Conservation (phyloP, 1,140 invertebrate species). For the Drosophila hydei region DNA sequence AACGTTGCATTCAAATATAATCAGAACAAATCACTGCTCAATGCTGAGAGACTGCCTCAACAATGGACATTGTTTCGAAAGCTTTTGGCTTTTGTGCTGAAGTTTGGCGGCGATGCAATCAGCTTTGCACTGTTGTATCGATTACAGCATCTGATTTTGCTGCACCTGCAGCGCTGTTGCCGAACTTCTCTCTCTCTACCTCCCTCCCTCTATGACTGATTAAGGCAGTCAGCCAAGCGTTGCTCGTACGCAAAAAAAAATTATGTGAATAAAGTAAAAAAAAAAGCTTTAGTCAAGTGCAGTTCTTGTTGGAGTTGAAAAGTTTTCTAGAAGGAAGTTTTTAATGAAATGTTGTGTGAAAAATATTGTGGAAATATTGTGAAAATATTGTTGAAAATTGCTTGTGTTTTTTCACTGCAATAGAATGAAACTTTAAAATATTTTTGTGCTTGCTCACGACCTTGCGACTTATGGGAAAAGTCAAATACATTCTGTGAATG, state of each 20-base stretch:
- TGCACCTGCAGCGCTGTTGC: slow-evolving; percentile 30
- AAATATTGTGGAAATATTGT: too few relatives aligned
- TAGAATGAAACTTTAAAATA: slow-evolving; percentile 6
- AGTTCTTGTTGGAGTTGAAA: slow-evolving; percentile 41
- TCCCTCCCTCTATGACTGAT: slow-evolving; percentile 13
- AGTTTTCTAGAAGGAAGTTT: slow-evolving; percentile 61
- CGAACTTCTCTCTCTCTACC: slow-evolving; percentile 19
- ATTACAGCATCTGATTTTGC: slow-evolving; percentile 20
- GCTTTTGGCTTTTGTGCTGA: slow-evolving; percentile 13
- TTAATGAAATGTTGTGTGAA: slow-evolving; percentile 64
- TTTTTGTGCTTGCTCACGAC: slow-evolving; percentile 35
- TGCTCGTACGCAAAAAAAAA: slow-evolving; percentile 34
- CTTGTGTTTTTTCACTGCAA: slow-evolving; percentile 11
- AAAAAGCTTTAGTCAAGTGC: slow-evolving; percentile 36
- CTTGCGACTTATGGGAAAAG: slow-evolving; percentile 61
- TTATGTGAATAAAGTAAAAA: not conserved
- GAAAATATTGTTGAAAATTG: slow-evolving; percentile 20
- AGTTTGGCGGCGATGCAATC: slow-evolving; percentile 25
- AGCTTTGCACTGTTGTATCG: slow-evolving; percentile 5
- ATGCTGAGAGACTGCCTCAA: slow-evolving; percentile 16
- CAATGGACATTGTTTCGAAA: slow-evolving; percentile 2
- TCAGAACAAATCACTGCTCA: not conserved
- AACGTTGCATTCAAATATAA: slow-evolving; percentile 1
- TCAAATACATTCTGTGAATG: slow-evolving; percentile 16
- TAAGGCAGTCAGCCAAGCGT: slow-evolving; percentile 59